Base-by-base conservation (phyloP, 2,888 invertebrate species). In the Pandemis cinnamomeana region DNA sequence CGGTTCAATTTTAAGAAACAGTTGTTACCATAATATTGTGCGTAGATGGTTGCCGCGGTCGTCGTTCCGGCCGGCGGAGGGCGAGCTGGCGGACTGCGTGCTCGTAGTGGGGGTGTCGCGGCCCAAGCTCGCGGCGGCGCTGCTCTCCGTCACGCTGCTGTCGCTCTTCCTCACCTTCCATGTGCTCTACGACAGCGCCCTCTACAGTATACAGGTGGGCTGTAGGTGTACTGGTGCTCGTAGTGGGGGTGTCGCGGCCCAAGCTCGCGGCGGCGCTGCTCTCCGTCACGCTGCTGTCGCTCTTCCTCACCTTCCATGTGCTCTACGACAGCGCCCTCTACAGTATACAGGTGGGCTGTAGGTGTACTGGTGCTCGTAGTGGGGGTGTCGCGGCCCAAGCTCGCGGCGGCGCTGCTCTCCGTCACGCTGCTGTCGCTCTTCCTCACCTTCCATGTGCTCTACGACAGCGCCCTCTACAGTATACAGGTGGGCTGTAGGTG, bases 81-180 rank as follows among this genome's bases (percentile, higher is more conserved):
- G 96, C 94, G 97, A 97, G 91, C 95, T 97, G 90, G 96, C 97
- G 89, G 97, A 97, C 94, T 97, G 97, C 95, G 96, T 97, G 87
- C 94, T 97, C 84, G 97, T 97, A 86, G 97, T 97, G 86, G 97
- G 97, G 82, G 96, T 97, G 86, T 97, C 97, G 90, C 96, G 97
- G 93, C 97, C 97, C 84, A 97, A 97, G 91, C 95, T 97, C 95
- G 97, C 97, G 86, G 96, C 97, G 87, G 96, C 96, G 81, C 96
- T 97, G 89, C 95, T 97, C 80, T 96, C 97, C 83, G 96, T 97
- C 87, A 97, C 97, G 93, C 95, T 97, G 81, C 95, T 97, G 79
- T 97, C 97, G 53, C 95, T 97, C 80, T 97, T 97, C 92, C 96
- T 97, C 86, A 97, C 97, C 81, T 97, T 97, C 92, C 97, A 97